Evolutionary conservation across 37 sponge, comb jelly and placozoan genomes (phyloP).

Genomic region (Beroe ovata): DNA sequence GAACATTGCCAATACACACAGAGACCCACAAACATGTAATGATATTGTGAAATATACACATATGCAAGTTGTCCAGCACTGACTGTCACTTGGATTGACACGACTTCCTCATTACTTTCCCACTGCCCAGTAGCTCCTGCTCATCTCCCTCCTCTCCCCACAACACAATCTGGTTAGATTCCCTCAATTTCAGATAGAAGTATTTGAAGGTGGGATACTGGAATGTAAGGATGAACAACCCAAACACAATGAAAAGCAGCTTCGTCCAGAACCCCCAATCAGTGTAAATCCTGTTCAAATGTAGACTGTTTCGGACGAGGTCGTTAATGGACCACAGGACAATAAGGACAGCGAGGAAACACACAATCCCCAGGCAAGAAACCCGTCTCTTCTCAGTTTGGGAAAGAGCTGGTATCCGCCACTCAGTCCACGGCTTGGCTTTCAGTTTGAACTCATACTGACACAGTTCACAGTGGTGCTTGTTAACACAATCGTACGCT

Average conservation of each 20-base stretch:
- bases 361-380: constrained; percentile 2
- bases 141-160: constrained; percentile 67
- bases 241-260: constrained; percentile 53
- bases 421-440: constrained; percentile 46
- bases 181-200: constrained; percentile 44
- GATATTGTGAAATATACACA: too few relatives aligned
- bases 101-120: constrained; percentile 10
- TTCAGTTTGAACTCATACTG: constrained; percentile 66
- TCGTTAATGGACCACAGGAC: constrained; percentile 63
- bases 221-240: constrained; percentile 36
- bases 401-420: constrained; percentile 28
- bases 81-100: too few relatives aligned
- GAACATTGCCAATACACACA: too few relatives aligned
- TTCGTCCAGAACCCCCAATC: constrained; percentile 63
- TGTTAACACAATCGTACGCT: constrained; percentile 57
- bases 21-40: too few relatives aligned
- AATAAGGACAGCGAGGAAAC: constrained; percentile 33
- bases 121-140: constrained; percentile 27
- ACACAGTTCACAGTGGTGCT: constrained; percentile 65
- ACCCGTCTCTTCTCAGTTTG: constrained; percentile 28
- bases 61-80: too few relatives aligned
- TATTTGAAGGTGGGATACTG: constrained; percentile 58
- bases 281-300: constrained; percentile 1
- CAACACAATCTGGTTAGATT: constrained; percentile 49
- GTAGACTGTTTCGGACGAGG: constrained; percentile 5